phyloP scores from a whole-genome alignment of 2,888 invertebrate species.

The Drosophila tanythrix region DNA sequence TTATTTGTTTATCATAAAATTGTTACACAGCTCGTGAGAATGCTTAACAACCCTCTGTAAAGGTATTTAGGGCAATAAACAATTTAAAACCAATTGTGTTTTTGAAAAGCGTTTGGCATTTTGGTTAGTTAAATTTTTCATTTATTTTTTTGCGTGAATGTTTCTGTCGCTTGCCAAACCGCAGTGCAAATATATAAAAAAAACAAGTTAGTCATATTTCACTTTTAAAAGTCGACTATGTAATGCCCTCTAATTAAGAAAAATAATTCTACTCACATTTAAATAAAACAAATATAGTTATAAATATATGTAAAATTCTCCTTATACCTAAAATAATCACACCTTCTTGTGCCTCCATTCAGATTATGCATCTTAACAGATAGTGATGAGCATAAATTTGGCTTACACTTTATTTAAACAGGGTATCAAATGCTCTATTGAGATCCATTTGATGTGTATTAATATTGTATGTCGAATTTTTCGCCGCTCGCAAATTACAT shows the following conservation, averaged over 20 bases:
- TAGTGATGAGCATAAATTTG: too few species aligned
- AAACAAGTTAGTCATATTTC: not conserved
- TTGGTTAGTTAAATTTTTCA: conserved; percentile 29
- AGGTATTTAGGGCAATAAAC: conserved; percentile 16
- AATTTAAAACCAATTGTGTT: conserved; percentile 39
- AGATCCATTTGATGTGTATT: conserved; percentile 33
- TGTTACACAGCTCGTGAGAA: not conserved
- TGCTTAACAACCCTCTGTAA: not conserved
- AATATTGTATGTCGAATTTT: conserved; percentile 30
- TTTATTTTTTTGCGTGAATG: conserved; percentile 17
- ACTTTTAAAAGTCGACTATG: not conserved
- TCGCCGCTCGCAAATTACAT: conserved; percentile 32
- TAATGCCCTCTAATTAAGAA: not conserved
- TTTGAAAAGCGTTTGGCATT: conserved; percentile 43
- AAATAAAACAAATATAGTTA: not conserved
- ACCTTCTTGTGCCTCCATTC: not conserved
- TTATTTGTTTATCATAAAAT: not conserved
- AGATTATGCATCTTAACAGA: not conserved
- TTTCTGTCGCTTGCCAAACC: conserved; percentile 59
- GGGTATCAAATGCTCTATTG: conserved; percentile 17
- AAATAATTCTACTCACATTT: not conserved
- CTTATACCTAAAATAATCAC: not conserved
- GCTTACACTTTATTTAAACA: not conserved
- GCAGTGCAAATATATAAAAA: conserved; percentile 33
- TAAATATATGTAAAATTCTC: too few species aligned